Conservation (phyloP, 2,113 vertebrate species). For the Callocephalon fimbriatum region DNA sequence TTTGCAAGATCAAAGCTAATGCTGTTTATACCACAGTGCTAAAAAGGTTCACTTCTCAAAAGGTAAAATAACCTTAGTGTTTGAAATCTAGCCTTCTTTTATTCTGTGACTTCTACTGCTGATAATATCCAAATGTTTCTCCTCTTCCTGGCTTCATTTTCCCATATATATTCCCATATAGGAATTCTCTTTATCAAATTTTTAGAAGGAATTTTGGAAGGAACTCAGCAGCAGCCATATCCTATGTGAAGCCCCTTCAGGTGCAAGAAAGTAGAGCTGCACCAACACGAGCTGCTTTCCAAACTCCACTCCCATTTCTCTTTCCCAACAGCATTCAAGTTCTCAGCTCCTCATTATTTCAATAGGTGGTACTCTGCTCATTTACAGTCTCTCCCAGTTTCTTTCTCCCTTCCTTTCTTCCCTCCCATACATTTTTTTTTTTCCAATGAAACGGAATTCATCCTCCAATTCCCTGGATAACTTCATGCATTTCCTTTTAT, state of each 20-base stretch:
- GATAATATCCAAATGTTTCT: background rate
- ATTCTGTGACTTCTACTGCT: background rate
- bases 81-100: background rate
- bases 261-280: background rate
- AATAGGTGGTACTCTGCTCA: background rate
- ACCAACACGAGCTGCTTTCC: background rate
- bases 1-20: conserved; percentile 52
- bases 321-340: background rate
- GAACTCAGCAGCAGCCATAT: background rate
- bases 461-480: background rate
- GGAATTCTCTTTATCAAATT: conserved; percentile 1
- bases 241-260: background rate
- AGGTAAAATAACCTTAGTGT: background rate
- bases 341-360: background rate
- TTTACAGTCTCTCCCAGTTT: background rate
- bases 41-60: conserved; percentile 12
- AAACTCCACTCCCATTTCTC: background rate
- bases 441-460: background rate
- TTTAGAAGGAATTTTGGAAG: background rate
- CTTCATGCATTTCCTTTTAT: background rate
- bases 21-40: background rate
- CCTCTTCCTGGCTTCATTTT: background rate
- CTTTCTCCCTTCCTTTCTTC: background rate
- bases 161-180: background rate
- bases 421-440: background rate